These are phyloP conservation scores for Drosophila ercepeae DNA, from an alignment of 1,140 invertebrate species.

Conservation along the genomic window DNA sequence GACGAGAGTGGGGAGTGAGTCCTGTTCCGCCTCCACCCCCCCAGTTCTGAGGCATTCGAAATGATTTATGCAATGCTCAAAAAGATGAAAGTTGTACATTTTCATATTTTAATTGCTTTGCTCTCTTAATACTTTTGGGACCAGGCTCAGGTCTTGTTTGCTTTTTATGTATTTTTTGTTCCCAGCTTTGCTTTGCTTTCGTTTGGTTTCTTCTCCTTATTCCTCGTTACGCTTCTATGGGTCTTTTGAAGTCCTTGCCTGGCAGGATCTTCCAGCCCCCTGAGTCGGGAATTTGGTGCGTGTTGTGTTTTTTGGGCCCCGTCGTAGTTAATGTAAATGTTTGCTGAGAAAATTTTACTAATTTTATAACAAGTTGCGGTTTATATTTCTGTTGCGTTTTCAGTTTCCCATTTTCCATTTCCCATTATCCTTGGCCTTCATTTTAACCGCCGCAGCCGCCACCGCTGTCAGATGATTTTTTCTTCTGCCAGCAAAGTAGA, in stretches of 20 bases:
- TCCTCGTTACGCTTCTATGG: conserved; percentile 73
- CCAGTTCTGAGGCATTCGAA: conserved; percentile 75
- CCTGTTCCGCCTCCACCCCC: too few relatives aligned
- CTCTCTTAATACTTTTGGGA: conserved; percentile 82
- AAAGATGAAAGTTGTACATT: conserved; percentile 83
- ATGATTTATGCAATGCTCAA: conserved; percentile 82
- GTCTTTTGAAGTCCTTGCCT: conserved; percentile 67
- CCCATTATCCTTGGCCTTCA: background rate
- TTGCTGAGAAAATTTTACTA: conserved; percentile 81
- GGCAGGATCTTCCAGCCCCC: conserved; percentile 2
- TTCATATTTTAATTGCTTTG: conserved; percentile 83
- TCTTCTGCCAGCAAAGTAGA: conserved; percentile 57
- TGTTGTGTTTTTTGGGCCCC: conserved; percentile 37
- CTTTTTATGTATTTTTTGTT: conserved; percentile 38
- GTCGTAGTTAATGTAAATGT: conserved; percentile 80
- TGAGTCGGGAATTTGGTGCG: conserved; percentile 16
- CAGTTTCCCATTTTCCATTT: conserved; percentile 45
- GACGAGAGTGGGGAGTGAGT: background rate
- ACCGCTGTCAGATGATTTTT: conserved; percentile 34
- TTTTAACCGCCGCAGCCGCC: too few relatives aligned
- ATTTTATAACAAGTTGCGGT: conserved; percentile 82
- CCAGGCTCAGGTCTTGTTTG: conserved; percentile 47
- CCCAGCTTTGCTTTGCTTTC: conserved; percentile 1
- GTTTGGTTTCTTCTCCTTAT: conserved; percentile 41
- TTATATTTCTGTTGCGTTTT: conserved; percentile 72